phyloP scores from a whole-genome alignment of 2,113 vertebrate genomes.

The Platysteira castanea region DNA sequence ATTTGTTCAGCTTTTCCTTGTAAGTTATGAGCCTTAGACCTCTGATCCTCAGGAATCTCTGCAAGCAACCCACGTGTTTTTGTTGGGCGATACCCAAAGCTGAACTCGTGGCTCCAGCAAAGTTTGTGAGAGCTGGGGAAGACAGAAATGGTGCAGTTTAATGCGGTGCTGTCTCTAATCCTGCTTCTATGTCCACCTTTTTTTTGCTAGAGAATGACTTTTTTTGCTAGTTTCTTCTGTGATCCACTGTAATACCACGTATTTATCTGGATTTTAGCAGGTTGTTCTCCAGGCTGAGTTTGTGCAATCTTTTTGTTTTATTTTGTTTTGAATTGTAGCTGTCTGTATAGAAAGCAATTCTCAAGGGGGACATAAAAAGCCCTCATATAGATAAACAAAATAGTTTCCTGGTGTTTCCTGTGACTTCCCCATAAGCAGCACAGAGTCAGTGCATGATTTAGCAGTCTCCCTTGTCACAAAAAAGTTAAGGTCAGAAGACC shows the following conservation, averaged over 20 bases:
- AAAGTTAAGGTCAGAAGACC: background rate
- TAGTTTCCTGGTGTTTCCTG: background rate
- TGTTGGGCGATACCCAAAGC: background rate
- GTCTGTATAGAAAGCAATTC: background rate
- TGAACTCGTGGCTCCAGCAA: background rate
- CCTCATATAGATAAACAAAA: background rate
- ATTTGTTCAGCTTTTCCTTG: background rate
- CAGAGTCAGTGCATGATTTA: background rate
- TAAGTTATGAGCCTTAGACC: background rate
- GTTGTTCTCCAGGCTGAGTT: background rate
- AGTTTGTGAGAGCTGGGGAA: background rate
- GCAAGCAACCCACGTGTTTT: background rate
- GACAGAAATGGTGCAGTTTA: background rate
- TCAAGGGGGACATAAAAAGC: accelerated
- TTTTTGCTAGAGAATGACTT: background rate
- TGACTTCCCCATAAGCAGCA: background rate
- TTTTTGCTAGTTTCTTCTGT: background rate
- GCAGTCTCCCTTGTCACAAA: background rate
- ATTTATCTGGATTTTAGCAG: background rate
- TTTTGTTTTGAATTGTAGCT: background rate
- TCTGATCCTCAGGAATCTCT: background rate
- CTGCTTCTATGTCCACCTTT: background rate
- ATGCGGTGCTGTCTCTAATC: background rate
- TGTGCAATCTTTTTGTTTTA: background rate
- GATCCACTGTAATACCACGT: background rate